A percentile compares a stretch with the other conserved stretches of the same genome.
These are phyloP conservation scores for Typhlichthys eigenmanni DNA, from an alignment of 2,797 vertebrate species.

Conservation along the genomic window DNA sequence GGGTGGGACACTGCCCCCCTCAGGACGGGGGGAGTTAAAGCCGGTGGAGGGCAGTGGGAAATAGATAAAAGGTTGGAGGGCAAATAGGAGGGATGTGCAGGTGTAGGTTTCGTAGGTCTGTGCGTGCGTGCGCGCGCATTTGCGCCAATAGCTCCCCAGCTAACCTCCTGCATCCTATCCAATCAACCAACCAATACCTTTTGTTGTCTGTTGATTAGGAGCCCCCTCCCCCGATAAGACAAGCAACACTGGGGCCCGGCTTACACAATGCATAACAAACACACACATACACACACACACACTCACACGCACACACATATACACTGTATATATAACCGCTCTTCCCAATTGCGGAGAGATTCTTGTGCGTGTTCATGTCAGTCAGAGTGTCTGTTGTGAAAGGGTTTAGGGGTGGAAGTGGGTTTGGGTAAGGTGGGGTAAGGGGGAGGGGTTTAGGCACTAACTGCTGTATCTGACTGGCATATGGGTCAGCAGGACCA, in stretches of 20 bases:
- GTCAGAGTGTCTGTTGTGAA: neutral
- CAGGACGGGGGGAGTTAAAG: constrained; percentile 38
- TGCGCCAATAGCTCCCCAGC: neutral
- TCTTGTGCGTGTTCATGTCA: no score
- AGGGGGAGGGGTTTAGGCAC: constrained; percentile 24
- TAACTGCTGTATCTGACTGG: constrained; percentile 47
- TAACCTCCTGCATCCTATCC: constrained; percentile 9
- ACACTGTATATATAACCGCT: neutral
- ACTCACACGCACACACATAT: constrained; percentile 1
- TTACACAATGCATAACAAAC: constrained; percentile 4
- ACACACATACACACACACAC: constrained; percentile 3
- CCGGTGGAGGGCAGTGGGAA: neutral
- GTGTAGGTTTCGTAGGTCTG: neutral
- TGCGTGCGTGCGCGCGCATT: neutral
- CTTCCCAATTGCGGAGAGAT: no score
- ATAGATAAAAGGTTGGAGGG: neutral
- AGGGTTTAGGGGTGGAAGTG: constrained; percentile 16
- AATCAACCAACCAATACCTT: neutral
- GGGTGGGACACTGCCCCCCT: constrained; percentile 79
- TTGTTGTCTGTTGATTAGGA: constrained; percentile 35
- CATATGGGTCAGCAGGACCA: constrained; percentile 50
- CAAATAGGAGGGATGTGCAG: neutral
- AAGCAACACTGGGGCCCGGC: constrained; percentile 21
- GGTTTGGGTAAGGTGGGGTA: neutral
- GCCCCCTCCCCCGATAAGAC: constrained; percentile 30